Conservation (phyloP, 2,113 vertebrate genomes). For the Sorex araneus region DNA sequence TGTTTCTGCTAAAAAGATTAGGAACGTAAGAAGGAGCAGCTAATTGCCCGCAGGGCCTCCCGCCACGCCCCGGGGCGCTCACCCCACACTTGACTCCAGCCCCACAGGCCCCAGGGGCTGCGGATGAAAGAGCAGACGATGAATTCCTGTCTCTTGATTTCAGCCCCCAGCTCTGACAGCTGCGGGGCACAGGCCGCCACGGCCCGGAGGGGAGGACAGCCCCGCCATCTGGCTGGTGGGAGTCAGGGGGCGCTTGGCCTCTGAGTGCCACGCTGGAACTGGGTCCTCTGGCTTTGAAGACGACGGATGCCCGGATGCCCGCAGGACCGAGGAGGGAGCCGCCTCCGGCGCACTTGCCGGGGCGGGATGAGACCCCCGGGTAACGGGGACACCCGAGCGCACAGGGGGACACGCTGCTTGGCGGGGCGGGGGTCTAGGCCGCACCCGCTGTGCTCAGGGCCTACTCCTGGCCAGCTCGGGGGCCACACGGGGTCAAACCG, state of each 20-base stretch:
- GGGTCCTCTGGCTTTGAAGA: conserved; percentile 77
- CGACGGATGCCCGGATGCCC: too few relatives aligned
- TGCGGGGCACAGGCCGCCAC: conserved; percentile 35
- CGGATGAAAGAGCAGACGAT: conserved; percentile 82
- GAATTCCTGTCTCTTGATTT: conserved; percentile 75
- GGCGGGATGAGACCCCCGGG: too few relatives aligned
- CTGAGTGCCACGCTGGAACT: conserved; percentile 10
- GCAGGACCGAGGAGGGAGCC: background rate
- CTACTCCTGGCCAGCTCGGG: too few relatives aligned
- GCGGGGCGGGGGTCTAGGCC: too few relatives aligned
- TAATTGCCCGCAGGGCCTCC: conserved; percentile 54
- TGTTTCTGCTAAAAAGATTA: conserved; percentile 46
- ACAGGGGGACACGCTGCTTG: too few relatives aligned
- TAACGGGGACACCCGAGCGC: too few relatives aligned
- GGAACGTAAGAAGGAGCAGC: conserved; percentile 38
- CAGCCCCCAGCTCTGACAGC: conserved; percentile 76
- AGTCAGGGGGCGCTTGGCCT: background rate
- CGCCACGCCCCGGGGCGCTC: conserved; percentile 59
- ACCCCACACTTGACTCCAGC: conserved; percentile 57
- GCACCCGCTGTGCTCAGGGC: too few relatives aligned
- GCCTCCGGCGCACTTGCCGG: too few relatives aligned
- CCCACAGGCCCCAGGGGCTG: conserved; percentile 58
- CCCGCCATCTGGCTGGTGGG: conserved; percentile 66
- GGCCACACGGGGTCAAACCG: too few relatives aligned
- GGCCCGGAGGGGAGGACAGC: conserved; percentile 25